Base-by-base conservation (phyloP, 2,113 vertebrate species). In the Anser brachyrhynchus region DNA sequence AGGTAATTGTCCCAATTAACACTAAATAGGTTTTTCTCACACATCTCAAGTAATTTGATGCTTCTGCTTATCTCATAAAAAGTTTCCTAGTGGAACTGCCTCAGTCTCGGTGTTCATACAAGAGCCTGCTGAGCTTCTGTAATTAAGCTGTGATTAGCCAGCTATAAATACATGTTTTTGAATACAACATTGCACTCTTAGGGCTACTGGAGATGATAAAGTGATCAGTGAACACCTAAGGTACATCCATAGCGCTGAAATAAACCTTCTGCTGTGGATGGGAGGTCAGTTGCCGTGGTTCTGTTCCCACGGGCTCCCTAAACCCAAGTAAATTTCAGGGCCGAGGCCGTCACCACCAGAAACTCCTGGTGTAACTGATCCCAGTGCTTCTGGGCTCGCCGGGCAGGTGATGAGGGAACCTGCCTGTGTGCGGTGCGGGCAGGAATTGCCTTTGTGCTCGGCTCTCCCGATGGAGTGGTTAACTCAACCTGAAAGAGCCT, bases 111-210 rank as follows among this genome's bases (percentile, higher is more conserved):
- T 93, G 97, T 89, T 97, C 96, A 51, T 77, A 94, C 90, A 44
- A 81, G 92, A 96, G 84, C 97, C 97, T 15, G 95, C 98, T 96
- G 98, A 96, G 98, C 95, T 93, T 64, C 96, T 94, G 97, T 97
- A 98, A 98, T 98, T 98, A 98, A 98, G 97, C 96, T 97, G 97
- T 97, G 98, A 98, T 98, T 98, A 98, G 97, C 96, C 82, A 52
- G 91, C 97, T 97, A 89, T 95, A 96, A 97, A 97, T 97, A 96
- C 79, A 31, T 65, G 85, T 82, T 57, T 94, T 29, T 62, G 96
- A 97, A 95, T 90, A 84, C 89, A 82, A 39, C 37, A 33, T 18
- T 90, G 96, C 87, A 65, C 96, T 97, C 64, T 3, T 26, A 95
- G 95, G 95, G 89, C 76, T 92, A 66, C 28, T 1, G 17, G 22